These are phyloP conservation scores for Erythrolamprus reginae DNA, from an alignment of 2,113 vertebrate species.

Conservation along the genomic window DNA sequence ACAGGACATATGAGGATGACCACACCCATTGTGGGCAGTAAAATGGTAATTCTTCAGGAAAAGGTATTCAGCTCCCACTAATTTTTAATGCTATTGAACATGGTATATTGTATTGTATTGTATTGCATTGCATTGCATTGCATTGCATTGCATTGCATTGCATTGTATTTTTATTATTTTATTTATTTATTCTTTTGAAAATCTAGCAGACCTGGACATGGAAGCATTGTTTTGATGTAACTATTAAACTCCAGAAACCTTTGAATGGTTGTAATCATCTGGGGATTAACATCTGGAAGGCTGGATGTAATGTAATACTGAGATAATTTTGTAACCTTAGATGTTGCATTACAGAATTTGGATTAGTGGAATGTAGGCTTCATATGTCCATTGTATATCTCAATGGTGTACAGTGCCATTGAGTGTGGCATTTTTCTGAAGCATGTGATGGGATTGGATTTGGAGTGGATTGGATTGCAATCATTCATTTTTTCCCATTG, in stretches of 20 bases:
- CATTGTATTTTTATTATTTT: no score
- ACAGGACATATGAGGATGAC: neutral
- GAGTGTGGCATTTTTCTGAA: neutral
- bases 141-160: no score
- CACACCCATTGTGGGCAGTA: neutral
- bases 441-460: neutral
- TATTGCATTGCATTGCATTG: no score
- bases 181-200: neutral
- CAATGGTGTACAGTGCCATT: neutral
- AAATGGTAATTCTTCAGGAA: neutral
- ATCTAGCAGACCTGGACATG: neutral
- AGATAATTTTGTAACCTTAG: neutral
- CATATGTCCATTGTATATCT: neutral
- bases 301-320: neutral
- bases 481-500: neutral
- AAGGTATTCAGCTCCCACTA: neutral
- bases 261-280: neutral
- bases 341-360: neutral
- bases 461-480: neutral
- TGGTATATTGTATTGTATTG: no score
- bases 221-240: neutral
- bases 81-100: neutral
- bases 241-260: neutral
- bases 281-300: neutral
- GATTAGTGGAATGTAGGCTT: neutral